phyloP scores from a whole-genome alignment of 2,113 vertebrate species.

The Edolisoma coerulescens region DNA sequence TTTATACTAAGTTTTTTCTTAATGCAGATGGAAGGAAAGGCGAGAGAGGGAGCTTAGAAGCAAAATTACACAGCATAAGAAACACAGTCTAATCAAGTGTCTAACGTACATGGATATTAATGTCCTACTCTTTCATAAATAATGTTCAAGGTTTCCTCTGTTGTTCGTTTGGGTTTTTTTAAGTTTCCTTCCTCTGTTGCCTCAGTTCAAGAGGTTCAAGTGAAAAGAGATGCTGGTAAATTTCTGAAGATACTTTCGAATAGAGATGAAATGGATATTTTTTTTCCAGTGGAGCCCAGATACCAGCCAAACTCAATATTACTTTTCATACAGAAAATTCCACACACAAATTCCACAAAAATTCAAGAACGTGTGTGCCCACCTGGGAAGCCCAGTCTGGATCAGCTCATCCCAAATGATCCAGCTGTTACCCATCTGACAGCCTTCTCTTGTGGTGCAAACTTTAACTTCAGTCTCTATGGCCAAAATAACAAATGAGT shows the following conservation, averaged over 20 bases:
- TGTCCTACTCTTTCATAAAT: background rate
- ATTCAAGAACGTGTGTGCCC: fast-evolving
- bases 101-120: background rate
- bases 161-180: background rate
- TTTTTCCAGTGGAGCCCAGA: background rate
- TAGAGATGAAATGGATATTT: background rate
- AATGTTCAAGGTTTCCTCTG: background rate
- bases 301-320: background rate
- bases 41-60: background rate
- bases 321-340: background rate
- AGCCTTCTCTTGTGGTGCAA: fast-evolving
- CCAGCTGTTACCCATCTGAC: background rate
- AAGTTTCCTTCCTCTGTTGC: background rate
- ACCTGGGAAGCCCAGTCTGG: background rate
- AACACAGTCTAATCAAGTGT: background rate
- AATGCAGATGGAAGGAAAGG: background rate
- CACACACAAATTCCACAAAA: background rate
- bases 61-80: background rate
- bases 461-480: background rate
- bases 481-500: background rate
- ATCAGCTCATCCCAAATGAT: fast-evolving
- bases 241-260: background rate
- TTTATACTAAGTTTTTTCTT: background rate
- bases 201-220: background rate
- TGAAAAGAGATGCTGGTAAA: background rate